Evolutionary conservation across 1,140 invertebrate genomes (phyloP).

Genomic region (Lepidurus couesii): DNA sequence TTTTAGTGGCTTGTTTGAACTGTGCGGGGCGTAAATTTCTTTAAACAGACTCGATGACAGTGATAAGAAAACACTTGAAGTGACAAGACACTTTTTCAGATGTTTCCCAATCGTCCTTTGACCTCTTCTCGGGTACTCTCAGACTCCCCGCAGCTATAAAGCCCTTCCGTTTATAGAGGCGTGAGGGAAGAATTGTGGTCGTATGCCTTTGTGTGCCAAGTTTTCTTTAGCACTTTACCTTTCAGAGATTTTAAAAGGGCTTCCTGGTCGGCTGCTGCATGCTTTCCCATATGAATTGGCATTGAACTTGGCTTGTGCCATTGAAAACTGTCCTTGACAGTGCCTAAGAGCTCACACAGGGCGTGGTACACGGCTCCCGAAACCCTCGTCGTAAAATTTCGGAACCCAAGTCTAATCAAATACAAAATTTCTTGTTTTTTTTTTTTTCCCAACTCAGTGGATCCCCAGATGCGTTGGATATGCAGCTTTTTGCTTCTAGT

Average conservation of each 20-base stretch:
- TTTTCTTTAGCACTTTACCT: no score
- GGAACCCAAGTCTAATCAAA: neutral
- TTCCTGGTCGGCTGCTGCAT: neutral
- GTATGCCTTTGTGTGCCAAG: no score
- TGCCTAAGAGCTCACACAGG: neutral
- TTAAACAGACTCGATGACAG: no score
- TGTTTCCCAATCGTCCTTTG: no score
- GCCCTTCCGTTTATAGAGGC: no score
- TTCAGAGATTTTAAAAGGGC: neutral
- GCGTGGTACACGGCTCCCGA: neutral
- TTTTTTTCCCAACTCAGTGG: neutral
- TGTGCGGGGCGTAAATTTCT: no score
- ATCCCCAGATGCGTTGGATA: neutral
- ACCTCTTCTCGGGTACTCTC: no score
- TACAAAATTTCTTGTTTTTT: neutral
- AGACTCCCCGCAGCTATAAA: no score
- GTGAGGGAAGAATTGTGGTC: no score
- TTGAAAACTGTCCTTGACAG: neutral
- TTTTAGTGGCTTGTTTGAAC: no score
- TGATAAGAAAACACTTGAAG: no score
- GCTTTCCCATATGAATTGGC: neutral
- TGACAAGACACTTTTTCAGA: no score
- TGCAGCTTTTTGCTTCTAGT: neutral
- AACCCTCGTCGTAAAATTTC: neutral
- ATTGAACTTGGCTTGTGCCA: neutral